phyloP scores from a whole-genome alignment of 1,140 invertebrate species.

The Bombus waltoni region DNA sequence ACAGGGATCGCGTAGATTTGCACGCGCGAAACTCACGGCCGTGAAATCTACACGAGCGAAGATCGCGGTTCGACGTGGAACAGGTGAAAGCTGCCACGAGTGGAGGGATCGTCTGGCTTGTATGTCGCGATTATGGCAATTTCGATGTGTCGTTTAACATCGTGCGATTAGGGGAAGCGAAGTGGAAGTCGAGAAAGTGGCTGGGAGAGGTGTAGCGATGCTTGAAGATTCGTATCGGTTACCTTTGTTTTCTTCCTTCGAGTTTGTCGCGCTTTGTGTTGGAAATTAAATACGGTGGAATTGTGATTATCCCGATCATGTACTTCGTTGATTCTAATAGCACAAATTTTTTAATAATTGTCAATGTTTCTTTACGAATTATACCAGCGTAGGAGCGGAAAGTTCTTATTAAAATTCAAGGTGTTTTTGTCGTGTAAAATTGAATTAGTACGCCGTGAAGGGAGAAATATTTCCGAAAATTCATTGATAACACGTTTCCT shows the following conservation, averaged over 20 bases:
- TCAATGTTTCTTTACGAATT: no score
- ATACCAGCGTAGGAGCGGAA: no score
- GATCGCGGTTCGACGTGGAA: slow-evolving; percentile 26
- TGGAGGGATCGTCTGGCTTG: slow-evolving; percentile 5
- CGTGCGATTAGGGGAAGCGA: neutral
- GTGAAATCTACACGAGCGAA: slow-evolving; percentile 28
- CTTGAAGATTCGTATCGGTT: neutral
- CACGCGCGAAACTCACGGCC: slow-evolving; percentile 54
- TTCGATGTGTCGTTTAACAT: neutral
- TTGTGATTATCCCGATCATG: no score
- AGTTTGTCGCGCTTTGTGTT: neutral
- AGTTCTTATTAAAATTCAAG: no score
- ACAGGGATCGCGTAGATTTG: slow-evolving; percentile 10
- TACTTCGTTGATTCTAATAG: no score
- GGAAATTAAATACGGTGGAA: no score
- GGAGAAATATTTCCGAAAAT: no score
- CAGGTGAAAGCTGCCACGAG: slow-evolving; percentile 38
- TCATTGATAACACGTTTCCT: neutral
- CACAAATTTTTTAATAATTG: no score
- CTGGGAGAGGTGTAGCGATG: neutral
- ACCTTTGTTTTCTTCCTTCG: neutral
- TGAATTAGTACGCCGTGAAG: no score
- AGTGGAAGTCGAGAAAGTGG: no score
- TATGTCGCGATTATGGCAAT: neutral
- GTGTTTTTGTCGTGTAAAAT: no score